A percentile compares a stretch with the other conserved stretches of the same genome.
Conservation (phyloP, 2,888 invertebrate genomes). For the Tenthredo livida region DNA sequence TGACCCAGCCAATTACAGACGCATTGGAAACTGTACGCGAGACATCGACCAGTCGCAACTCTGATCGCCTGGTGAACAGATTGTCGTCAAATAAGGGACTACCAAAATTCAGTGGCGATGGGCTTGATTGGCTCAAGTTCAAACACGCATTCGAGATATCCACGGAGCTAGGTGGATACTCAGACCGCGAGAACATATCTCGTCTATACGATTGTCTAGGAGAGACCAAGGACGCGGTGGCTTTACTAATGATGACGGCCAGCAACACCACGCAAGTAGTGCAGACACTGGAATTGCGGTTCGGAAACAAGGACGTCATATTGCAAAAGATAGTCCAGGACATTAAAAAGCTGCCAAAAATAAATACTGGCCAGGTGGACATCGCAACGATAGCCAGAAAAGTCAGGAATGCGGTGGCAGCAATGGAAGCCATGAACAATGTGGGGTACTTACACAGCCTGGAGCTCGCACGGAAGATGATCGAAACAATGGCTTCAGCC, state of each 20-base stretch:
- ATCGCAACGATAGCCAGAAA: not conserved
- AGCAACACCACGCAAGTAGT: constrained; percentile 32
- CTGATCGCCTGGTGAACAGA: not conserved
- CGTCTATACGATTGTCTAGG: constrained; percentile 53
- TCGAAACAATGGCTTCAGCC: constrained; percentile 25
- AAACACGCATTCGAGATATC: constrained; percentile 53
- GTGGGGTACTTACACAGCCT: not conserved
- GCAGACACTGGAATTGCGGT: constrained; percentile 49
- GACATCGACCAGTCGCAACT: too few species aligned
- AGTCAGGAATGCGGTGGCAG: not conserved
- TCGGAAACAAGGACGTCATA: constrained; percentile 51
- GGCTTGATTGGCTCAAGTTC: constrained; percentile 55
- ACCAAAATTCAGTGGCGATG: constrained; percentile 54
- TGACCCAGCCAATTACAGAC: not conserved
- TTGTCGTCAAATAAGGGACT: not conserved
- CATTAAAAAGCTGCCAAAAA: constrained; percentile 48
- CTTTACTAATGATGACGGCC: constrained; percentile 54
- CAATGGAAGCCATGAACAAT: not conserved
- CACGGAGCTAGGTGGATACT: constrained; percentile 51
- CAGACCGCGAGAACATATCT: constrained; percentile 55
- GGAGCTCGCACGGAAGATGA: not conserved
- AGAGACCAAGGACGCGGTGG: constrained; percentile 54
- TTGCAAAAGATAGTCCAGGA: constrained; percentile 43
- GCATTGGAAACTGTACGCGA: too few species aligned
- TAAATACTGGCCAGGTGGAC: not conserved